A percentile compares a stretch with the other conserved stretches of the same genome.
These are phyloP conservation scores for Bursaphelenchus mucronatus DNA, from an alignment of 1,140 invertebrate genomes.

Conservation along the genomic window DNA sequence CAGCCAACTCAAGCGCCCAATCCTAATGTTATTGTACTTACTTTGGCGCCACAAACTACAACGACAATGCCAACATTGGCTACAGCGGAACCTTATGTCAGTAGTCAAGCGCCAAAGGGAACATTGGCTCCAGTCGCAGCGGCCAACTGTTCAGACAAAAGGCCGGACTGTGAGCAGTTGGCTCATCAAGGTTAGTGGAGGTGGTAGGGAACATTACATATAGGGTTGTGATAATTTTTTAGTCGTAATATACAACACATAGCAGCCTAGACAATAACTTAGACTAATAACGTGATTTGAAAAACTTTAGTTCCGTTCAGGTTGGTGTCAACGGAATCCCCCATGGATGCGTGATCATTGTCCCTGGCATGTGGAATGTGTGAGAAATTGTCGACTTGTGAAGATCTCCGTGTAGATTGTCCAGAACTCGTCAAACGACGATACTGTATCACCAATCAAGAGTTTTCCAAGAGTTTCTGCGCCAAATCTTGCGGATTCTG, in stretches of 20 bases:
- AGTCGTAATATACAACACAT: too few relatives aligned
- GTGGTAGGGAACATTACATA: too few relatives aligned
- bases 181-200: conserved; percentile 44
- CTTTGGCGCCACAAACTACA: conserved; percentile 18
- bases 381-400: conserved; percentile 37
- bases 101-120: conserved; percentile 8
- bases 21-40: background rate
- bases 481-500: conserved; percentile 58
- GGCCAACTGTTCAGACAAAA: conserved; percentile 41
- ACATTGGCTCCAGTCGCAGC: conserved; percentile 6
- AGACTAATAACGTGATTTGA: too few relatives aligned
- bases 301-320: conserved; percentile 29
- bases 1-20: conserved; percentile 24
- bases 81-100: too few relatives aligned
- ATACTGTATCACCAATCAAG: conserved; percentile 53
- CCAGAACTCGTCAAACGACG: conserved; percentile 53
- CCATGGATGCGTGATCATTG: conserved; percentile 57
- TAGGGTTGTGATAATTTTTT: too few relatives aligned
- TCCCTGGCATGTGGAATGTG: conserved; percentile 53
- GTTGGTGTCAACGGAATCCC: conserved; percentile 57
- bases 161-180: conserved; percentile 52
- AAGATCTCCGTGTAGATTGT: conserved; percentile 63
- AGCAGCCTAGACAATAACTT: too few relatives aligned
- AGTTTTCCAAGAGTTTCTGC: conserved; percentile 55
- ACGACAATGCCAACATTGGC: conserved; percentile 32